A percentile compares a stretch with the other conserved stretches of the same genome.
Conservation (phyloP, 2,888 invertebrate genomes). For the Volucella zonaria region DNA sequence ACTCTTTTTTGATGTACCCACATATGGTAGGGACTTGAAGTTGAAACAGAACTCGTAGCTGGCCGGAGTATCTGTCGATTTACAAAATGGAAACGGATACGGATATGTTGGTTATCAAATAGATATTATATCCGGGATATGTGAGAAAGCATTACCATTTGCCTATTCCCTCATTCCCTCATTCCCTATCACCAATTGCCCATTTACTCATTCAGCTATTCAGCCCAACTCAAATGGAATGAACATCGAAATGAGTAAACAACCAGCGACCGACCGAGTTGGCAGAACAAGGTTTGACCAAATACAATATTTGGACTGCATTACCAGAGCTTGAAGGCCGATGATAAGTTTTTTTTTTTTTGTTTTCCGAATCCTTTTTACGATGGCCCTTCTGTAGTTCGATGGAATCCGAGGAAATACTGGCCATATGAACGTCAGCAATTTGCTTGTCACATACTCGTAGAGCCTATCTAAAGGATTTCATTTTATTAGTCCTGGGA, state of each 20-base stretch:
- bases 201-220: too few species aligned
- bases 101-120: constrained; percentile 65
- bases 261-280: not conserved
- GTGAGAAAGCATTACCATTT: not conserved
- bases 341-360: constrained; percentile 6
- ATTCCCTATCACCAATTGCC: not conserved
- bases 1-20: constrained; percentile 12
- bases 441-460: constrained; percentile 31
- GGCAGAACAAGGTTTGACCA: constrained; percentile 49
- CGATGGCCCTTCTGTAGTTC: too few species aligned
- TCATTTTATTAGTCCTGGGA: constrained; percentile 24
- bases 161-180: not conserved
- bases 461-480: constrained; percentile 34
- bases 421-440: constrained; percentile 35
- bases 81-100: constrained; percentile 64
- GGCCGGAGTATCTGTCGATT: constrained; percentile 34
- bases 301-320: constrained; percentile 61
- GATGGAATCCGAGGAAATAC: not conserved
- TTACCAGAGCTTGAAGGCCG: constrained; percentile 31
- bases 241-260: constrained; percentile 29
- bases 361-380: too few species aligned
- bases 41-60: not conserved
- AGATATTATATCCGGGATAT: constrained; percentile 59
- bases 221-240: constrained; percentile 38
- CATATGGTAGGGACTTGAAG: not conserved